These are phyloP conservation scores for Echeneis naucrates DNA, from an alignment of 2,797 vertebrate genomes.

Conservation along the genomic window DNA sequence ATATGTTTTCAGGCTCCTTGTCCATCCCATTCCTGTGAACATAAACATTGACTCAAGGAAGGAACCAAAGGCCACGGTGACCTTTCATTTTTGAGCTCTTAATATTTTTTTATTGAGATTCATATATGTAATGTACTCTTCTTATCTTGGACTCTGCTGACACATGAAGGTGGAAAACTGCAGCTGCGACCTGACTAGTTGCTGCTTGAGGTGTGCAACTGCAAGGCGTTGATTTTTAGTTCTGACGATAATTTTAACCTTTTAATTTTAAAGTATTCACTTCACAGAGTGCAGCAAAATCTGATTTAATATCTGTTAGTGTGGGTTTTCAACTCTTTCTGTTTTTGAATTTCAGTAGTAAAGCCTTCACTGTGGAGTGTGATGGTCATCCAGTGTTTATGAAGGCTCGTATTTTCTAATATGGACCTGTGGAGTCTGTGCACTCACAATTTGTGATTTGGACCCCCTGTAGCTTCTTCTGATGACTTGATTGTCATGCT, in stretches of 20 bases:
- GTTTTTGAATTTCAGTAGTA: background rate
- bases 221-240: too few relatives aligned
- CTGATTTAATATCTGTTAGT: slow-evolving; percentile 2
- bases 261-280: slow-evolving; percentile 22
- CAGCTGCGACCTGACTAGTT: too few relatives aligned
- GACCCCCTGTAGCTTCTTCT: slow-evolving; percentile 57
- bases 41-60: background rate
- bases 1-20: too few relatives aligned
- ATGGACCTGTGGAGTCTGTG: slow-evolving; percentile 44
- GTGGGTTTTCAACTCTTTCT: background rate
- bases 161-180: too few relatives aligned
- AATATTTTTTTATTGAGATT: too few relatives aligned
- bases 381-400: slow-evolving; percentile 29
- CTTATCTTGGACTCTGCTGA: too few relatives aligned
- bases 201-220: too few relatives aligned
- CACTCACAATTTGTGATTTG: slow-evolving; percentile 52
- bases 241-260: too few relatives aligned
- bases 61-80: background rate
- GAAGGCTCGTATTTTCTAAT: slow-evolving; percentile 24
- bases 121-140: too few relatives aligned
- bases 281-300: slow-evolving; percentile 1
- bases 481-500: slow-evolving; percentile 79
- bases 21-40: background rate
- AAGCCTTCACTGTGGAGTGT: background rate
- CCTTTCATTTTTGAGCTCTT: background rate